phyloP scores from a whole-genome alignment of 2,113 vertebrate genomes.

The Eptesicus fuscus region DNA sequence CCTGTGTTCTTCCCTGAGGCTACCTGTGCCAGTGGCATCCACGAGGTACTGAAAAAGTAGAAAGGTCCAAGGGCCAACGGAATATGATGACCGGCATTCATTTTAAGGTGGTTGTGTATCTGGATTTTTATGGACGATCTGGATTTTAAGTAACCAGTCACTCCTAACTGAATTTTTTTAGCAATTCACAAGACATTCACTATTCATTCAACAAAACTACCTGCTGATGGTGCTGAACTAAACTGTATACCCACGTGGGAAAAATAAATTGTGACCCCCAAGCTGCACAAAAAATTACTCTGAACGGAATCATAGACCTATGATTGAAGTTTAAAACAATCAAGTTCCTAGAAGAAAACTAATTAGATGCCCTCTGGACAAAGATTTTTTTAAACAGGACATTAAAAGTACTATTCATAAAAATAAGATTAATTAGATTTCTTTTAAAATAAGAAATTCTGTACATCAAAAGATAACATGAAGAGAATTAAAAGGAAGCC shows the following conservation, averaged over 20 bases:
- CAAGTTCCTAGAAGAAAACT: background rate
- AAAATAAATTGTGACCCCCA: background rate
- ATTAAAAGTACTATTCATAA: background rate
- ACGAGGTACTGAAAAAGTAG: background rate
- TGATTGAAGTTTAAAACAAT: slow-evolving; percentile 4
- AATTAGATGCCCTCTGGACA: background rate
- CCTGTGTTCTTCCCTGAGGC: background rate
- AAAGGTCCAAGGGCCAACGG: background rate
- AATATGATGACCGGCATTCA: background rate
- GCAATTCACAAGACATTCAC: background rate
- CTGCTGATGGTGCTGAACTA: background rate
- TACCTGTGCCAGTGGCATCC: background rate
- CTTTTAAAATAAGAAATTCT: slow-evolving; percentile 38
- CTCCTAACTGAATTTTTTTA: background rate
- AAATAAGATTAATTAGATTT: background rate
- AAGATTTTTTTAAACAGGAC: background rate
- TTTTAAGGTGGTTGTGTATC: background rate
- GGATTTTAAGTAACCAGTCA: background rate
- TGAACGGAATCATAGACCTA: background rate
- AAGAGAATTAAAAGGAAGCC: background rate
- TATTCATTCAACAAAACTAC: background rate
- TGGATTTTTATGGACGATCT: background rate
- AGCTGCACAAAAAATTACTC: background rate
- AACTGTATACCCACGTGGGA: background rate
- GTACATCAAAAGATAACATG: background rate